These are phyloP conservation scores for Biston stratarius DNA, from an alignment of 2,888 invertebrate genomes.

Conservation along the genomic window DNA sequence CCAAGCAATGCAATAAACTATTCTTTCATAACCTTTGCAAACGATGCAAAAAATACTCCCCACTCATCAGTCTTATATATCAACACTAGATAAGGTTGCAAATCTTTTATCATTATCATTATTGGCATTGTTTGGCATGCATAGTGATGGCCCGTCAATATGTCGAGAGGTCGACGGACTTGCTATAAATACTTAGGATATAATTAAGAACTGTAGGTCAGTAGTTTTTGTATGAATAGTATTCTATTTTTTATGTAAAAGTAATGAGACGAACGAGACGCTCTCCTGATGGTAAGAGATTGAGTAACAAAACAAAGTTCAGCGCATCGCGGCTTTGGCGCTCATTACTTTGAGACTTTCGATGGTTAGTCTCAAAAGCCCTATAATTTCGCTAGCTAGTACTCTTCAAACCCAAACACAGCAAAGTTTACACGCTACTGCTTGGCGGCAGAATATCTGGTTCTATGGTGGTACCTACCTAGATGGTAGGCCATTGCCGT, in stretches of 20 bases:
- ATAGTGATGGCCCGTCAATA: slow-evolving; percentile 43
- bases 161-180: slow-evolving; percentile 50
- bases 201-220: slow-evolving; percentile 43
- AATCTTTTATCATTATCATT: slow-evolving; percentile 17
- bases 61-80: slow-evolving; percentile 8
- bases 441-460: no score
- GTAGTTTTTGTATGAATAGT: slow-evolving; percentile 9
- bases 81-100: slow-evolving; percentile 12
- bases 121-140: slow-evolving; percentile 43
- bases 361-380: no score
- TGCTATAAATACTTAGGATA: slow-evolving; percentile 41
- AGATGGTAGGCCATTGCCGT: no score
- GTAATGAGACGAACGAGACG: no score
- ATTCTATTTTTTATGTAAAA: slow-evolving; percentile 4
- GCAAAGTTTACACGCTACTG: no score
- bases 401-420: no score
- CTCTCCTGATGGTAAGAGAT: no score
- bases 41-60: neutral
- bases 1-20: neutral
- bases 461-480: no score
- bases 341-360: no score
- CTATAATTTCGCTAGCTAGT: no score
- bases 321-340: no score
- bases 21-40: slow-evolving; percentile 6
- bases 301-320: no score